Evolutionary conservation across 2,113 vertebrate genomes (phyloP).

Genomic region (Hyla sarda): DNA sequence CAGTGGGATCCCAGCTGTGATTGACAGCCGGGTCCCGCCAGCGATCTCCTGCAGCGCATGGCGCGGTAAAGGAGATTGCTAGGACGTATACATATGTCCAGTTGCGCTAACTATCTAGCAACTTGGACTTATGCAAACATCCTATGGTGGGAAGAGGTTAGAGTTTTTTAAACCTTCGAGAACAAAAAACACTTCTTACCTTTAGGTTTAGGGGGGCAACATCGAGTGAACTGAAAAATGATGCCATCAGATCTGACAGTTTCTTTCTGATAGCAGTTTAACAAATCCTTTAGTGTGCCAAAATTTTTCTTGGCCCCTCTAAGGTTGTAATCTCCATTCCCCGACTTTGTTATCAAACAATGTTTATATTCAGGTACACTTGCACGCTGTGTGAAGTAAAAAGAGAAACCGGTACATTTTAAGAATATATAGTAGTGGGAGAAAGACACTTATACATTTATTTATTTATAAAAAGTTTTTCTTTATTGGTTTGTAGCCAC

Average conservation of each 20-base stretch:
- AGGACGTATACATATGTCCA: no score
- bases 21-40: no score
- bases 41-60: no score
- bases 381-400: constrained; percentile 73
- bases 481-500: no score
- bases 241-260: constrained; percentile 92
- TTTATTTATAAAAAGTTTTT: no score
- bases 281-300: constrained; percentile 84
- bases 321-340: constrained; percentile 85
- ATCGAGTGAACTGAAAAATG: constrained; percentile 93
- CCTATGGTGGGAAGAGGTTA: no score
- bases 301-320: constrained; percentile 91
- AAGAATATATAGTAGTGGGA: background rate
- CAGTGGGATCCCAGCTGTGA: no score
- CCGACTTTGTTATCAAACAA: constrained; percentile 89
- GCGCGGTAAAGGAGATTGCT: no score
- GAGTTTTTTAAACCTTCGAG: background rate
- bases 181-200: constrained; percentile 72
- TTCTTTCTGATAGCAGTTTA: constrained; percentile 96
- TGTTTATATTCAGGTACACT: constrained; percentile 87
- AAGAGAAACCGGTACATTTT: constrained; percentile 8
- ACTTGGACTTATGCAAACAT: no score
- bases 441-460: background rate
- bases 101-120: no score
- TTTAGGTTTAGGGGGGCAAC: constrained; percentile 90